Evolutionary conservation across 2,113 vertebrate genomes (phyloP).

Genomic region (Acrocephalus arundinaceus): DNA sequence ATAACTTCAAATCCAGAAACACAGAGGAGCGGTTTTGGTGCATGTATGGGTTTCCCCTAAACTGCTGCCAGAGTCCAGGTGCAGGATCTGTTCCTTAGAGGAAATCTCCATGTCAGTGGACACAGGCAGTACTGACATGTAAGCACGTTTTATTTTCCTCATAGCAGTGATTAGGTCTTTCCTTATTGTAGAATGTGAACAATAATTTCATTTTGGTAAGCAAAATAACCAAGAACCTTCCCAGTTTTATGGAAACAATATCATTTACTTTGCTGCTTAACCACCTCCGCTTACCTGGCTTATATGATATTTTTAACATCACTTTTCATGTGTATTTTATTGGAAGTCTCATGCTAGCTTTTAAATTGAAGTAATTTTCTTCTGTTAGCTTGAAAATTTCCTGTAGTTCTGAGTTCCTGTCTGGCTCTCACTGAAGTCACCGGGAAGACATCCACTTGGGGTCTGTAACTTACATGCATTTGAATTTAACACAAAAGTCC

Average conservation of each 20-base stretch:
- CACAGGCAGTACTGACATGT: background rate
- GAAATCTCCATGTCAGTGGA: background rate
- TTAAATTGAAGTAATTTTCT: constrained; percentile 43
- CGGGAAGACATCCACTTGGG: background rate
- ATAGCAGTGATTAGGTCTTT: background rate
- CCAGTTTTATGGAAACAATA: background rate
- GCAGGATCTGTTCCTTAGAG: background rate
- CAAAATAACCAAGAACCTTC: background rate
- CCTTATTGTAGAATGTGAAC: background rate
- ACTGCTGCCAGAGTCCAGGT: background rate
- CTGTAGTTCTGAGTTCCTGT: background rate
- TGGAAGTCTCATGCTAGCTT: background rate
- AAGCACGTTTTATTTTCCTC: constrained; percentile 22
- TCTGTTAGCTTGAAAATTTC: constrained; percentile 36
- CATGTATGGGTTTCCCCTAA: background rate
- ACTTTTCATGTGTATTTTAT: background rate
- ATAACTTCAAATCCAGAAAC: background rate
- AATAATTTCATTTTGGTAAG: background rate
- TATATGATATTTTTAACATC: background rate
- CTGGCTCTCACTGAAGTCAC: background rate
- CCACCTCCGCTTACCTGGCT: background rate
- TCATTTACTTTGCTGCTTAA: constrained; percentile 1
- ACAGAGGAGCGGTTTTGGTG: background rate
- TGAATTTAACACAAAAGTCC: background rate
- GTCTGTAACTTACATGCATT: background rate